Evolutionary conservation across 2,113 vertebrate genomes (phyloP).

Genomic region (Canis aureus): DNA sequence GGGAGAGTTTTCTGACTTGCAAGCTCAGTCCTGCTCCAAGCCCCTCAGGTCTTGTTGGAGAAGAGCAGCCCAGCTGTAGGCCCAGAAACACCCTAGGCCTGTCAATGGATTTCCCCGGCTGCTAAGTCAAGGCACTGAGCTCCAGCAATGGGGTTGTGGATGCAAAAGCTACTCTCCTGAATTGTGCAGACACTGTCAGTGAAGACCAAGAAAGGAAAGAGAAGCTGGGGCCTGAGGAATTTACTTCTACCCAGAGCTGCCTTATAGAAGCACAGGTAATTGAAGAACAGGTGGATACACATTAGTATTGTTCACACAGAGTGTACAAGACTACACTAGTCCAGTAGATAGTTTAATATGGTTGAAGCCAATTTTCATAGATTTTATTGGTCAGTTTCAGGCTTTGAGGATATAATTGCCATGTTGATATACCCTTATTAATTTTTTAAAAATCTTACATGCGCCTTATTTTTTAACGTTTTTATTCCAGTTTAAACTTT

Average conservation of each 20-base stretch:
- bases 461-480: background rate
- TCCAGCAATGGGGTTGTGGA: background rate
- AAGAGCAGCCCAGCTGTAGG: background rate
- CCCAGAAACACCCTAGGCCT: background rate
- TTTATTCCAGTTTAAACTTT: background rate
- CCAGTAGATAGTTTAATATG: slow-evolving; percentile 73
- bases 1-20: slow-evolving; percentile 12
- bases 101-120: slow-evolving; percentile 47
- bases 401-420: slow-evolving; percentile 79
- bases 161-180: background rate
- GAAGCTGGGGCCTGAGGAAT: background rate
- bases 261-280: background rate
- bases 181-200: background rate
- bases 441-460: slow-evolving; percentile 69
- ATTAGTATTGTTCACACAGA: background rate
- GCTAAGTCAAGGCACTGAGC: background rate
- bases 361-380: slow-evolving; percentile 82
- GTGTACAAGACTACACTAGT: slow-evolving; percentile 8
- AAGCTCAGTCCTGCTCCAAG: background rate
- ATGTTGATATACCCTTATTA: slow-evolving; percentile 75
- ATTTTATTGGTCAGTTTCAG: slow-evolving; percentile 82
- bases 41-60: slow-evolving; percentile 34
- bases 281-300: background rate
- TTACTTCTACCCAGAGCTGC: background rate
- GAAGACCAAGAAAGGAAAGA: background rate